Base-by-base conservation (phyloP, 2,797 vertebrate species). In the Eutrigla gurnardus region DNA sequence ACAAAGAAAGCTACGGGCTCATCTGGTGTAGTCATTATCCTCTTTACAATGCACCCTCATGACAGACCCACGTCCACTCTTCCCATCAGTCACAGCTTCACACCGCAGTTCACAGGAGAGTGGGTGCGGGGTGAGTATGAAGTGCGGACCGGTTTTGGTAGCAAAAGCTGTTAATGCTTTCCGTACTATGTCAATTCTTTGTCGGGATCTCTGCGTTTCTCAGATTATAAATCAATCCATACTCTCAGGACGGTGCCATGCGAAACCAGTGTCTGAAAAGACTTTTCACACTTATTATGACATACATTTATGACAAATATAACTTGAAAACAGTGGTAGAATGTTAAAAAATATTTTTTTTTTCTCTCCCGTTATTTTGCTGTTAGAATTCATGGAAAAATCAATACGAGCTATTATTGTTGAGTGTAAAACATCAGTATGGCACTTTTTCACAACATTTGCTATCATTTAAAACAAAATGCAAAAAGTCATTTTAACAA, bases 21-120 rank as follows among this genome's bases (percentile, higher is more conserved):
- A 94, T 92, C 91, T 91, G 87, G 79, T 91, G 78, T 65, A 79
- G 83, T 89, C 92, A 88, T 93, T 93, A 92, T 67, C 82, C 69
- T 72, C 82, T 91, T 90, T 86, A 90, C 81, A 88, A 86, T 80
- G 70, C 79, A 71, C 77, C 75, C 78, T 88, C 88, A 82, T 85
- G 86, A 88, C 89, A 90, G 87, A 78, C 65, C 65, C 78, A 77
- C n/a, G 49, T 90, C 82, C 80, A 73, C 81, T 82, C 65, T 65
- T 82, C 87, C 84, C 86, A 85, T 92, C 86, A 87, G 86, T 89
- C 83, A 84, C 82, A 84, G 49, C 77, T 83, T 88, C 86, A 87
- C 87, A 84, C 77, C 70, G 86, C 79, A 66, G 80, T 55, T 65
- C 73, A 71, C 40, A 49, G 60, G 58, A 70, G 69, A 66, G 45